Conservation (phyloP, 2,888 invertebrate genomes). For the Uloborus plumipes region DNA sequence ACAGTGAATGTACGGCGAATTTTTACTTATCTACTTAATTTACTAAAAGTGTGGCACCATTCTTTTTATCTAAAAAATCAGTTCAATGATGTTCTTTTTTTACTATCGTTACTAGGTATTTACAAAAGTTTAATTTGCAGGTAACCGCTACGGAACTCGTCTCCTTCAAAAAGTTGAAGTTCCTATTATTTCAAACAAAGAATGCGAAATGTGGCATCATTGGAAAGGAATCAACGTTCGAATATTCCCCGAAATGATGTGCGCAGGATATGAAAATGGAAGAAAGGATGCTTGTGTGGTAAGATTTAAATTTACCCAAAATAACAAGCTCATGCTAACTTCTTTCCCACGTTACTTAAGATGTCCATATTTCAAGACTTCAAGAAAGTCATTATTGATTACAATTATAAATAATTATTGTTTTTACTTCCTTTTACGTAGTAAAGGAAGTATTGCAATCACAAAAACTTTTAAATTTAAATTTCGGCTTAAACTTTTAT, state of each 20-base stretch:
- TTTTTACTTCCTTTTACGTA: too few relatives aligned
- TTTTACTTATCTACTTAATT: not conserved
- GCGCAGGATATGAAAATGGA: conserved; percentile 86
- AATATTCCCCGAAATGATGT: conserved; percentile 84
- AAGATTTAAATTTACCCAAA: conserved; percentile 51
- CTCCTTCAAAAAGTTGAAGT: conserved; percentile 84
- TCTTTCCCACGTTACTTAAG: too few relatives aligned
- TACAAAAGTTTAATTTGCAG: conserved; percentile 66
- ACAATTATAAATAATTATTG: too few relatives aligned
- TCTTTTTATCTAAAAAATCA: not conserved
- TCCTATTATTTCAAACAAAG: conserved; percentile 83
- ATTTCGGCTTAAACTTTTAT: too few relatives aligned
- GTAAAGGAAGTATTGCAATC: too few relatives aligned
- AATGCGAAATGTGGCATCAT: conserved; percentile 85
- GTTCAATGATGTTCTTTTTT: too few relatives aligned
- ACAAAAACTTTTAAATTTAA: too few relatives aligned
- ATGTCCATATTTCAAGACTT: too few relatives aligned
- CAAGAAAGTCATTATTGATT: too few relatives aligned
- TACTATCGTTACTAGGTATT: too few relatives aligned
- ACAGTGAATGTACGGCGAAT: too few relatives aligned
- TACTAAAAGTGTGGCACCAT: conserved; percentile 3
- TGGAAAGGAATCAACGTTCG: conserved; percentile 85
- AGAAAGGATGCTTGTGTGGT: conserved; percentile 86
- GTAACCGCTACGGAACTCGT: conserved; percentile 82
- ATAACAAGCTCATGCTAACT: too few relatives aligned